These are phyloP conservation scores for Neocrepidodera transversa DNA, from an alignment of 2,888 invertebrate species.

Conservation along the genomic window DNA sequence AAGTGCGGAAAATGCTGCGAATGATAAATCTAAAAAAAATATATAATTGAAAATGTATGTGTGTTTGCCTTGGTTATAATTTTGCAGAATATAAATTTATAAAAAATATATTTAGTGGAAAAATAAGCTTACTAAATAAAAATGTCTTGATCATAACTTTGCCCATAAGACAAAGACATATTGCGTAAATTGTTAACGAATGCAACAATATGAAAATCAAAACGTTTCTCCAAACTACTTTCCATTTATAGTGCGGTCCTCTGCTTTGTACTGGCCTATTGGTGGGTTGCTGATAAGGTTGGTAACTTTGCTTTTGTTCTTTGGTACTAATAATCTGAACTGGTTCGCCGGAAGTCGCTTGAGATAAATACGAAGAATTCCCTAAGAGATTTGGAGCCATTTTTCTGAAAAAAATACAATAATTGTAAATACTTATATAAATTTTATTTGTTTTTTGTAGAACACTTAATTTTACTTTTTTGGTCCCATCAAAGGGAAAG, in stretches of 20 bases:
- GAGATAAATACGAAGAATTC: slow-evolving; percentile 64
- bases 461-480: no score
- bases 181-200: slow-evolving; percentile 68
- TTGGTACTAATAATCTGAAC: slow-evolving; percentile 47
- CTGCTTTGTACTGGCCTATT: slow-evolving; percentile 13
- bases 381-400: slow-evolving; percentile 72
- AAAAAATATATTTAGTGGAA: no score
- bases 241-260: slow-evolving; percentile 60
- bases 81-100: no score
- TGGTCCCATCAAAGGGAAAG: no score
- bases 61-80: no score
- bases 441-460: neutral
- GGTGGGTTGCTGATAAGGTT: slow-evolving; percentile 25
- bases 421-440: neutral
- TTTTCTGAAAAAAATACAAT: slow-evolving; percentile 28
- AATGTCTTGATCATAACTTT: slow-evolving; percentile 58
- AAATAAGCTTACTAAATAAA: slow-evolving; percentile 64
- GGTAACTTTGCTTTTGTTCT: slow-evolving; percentile 29
- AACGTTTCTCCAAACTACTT: slow-evolving; percentile 83
- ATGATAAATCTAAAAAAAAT: slow-evolving; percentile 38
- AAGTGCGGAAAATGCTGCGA: slow-evolving; percentile 37
- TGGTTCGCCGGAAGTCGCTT: slow-evolving; percentile 47
- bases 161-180: slow-evolving; percentile 64
- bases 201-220: slow-evolving; percentile 77
- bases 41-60: no score